These are phyloP conservation scores for Glossosoma conforme DNA, from an alignment of 1,140 invertebrate species.

Conservation along the genomic window DNA sequence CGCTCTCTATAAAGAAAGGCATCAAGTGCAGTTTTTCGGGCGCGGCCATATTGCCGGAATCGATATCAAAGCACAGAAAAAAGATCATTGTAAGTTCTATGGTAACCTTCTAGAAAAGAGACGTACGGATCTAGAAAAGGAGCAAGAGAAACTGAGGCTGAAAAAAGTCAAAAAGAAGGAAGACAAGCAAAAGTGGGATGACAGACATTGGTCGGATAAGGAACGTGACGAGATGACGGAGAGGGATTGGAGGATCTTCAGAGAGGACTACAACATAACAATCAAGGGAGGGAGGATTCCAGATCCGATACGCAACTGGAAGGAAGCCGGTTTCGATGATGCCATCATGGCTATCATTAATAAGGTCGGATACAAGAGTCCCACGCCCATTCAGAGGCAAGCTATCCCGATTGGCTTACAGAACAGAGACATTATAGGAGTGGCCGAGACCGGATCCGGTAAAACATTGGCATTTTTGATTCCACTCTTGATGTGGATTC, in stretches of 20 bases:
- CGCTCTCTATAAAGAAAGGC: constrained; percentile 91
- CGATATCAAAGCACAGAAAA: constrained; percentile 95
- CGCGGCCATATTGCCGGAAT: constrained; percentile 97
- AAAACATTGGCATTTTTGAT: constrained; percentile 99
- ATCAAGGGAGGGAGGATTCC: constrained; percentile 98
- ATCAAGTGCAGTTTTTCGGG: constrained; percentile 96
- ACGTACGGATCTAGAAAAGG: constrained; percentile 94
- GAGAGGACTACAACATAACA: constrained; percentile 99
- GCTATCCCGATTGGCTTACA: constrained; percentile 98
- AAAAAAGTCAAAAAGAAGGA: constrained; percentile 94
- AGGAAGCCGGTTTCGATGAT: constrained; percentile 85
- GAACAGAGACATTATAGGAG: constrained; percentile 98
- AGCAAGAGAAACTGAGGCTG: constrained; percentile 91
- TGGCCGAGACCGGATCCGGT: constrained; percentile 97
- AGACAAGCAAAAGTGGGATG: constrained; percentile 98
- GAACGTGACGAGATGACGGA: constrained; percentile 94
- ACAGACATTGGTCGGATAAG: constrained; percentile 98
- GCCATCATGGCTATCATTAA: constrained; percentile 95
- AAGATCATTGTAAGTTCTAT: constrained; percentile 97
- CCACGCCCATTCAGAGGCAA: constrained; percentile 98
- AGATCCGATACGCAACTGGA: constrained; percentile 93
- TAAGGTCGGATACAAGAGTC: constrained; percentile 94
- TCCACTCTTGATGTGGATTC: constrained; percentile 97
- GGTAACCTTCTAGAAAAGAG: constrained; percentile 92
- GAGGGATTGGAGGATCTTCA: constrained; percentile 98